A percentile compares a stretch with the other conserved stretches of the same genome.
These are phyloP conservation scores for Antedon mediterranea DNA, from an alignment of 53 echinoderm and acorn worm species.

Conservation along the genomic window DNA sequence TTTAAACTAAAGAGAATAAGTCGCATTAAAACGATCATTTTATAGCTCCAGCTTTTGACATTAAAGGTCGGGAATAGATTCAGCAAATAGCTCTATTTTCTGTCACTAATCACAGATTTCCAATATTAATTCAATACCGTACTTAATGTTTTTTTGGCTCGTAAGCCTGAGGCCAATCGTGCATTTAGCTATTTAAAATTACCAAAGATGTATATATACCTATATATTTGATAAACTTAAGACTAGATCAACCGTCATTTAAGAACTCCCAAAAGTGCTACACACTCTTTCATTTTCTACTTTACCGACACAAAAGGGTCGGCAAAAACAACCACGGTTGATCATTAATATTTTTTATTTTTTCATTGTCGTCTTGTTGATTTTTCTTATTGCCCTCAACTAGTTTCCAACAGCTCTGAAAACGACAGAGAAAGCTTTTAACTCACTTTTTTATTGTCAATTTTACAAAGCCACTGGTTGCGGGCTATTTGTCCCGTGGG, in stretches of 20 bases:
- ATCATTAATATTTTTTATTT: not conserved
- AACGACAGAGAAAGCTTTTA: conserved; percentile 1
- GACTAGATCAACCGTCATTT: not conserved
- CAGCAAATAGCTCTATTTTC: not conserved
- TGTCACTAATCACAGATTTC: not conserved
- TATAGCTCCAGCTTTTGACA: not conserved
- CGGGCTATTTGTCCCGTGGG: not conserved
- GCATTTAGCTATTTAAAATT: conserved; percentile 1
- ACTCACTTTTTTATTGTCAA: conserved; percentile 1
- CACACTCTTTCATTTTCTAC: not conserved
- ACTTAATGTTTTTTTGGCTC: not conserved
- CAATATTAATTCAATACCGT: not conserved
- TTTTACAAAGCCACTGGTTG: conserved; percentile 1
- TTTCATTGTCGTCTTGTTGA: not conserved
- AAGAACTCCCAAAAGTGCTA: not conserved
- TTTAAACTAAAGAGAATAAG: not conserved
- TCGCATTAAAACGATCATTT: not conserved
- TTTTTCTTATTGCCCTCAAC: not conserved
- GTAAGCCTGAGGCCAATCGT: not conserved
- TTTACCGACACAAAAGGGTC: not conserved
- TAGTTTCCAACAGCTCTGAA: not conserved
- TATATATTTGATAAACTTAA: not conserved
- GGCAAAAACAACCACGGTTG: not conserved
- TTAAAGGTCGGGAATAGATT: not conserved
- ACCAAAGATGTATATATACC: not conserved